These are phyloP conservation scores for Margarornis squamiger DNA, from an alignment of 2,797 vertebrate genomes.

Conservation along the genomic window DNA sequence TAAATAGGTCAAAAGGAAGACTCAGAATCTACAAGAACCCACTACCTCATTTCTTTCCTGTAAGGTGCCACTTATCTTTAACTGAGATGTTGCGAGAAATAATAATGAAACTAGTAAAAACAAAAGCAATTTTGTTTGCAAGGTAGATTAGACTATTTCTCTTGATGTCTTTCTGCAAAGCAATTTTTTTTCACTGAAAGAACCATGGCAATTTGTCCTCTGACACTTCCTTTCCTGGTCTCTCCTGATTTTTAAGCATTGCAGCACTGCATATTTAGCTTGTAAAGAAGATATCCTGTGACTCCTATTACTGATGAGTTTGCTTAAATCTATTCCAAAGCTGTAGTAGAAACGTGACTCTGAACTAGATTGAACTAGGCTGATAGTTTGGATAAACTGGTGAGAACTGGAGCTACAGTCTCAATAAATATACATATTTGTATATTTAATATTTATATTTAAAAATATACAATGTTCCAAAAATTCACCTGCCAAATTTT, in stretches of 20 bases:
- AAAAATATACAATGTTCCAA: neutral
- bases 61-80: neutral
- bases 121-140: neutral
- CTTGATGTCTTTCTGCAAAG: neutral
- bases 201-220: neutral
- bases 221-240: neutral
- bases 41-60: neutral
- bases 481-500: neutral
- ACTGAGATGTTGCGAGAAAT: neutral
- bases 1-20: neutral
- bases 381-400: neutral
- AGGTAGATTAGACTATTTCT: neutral
- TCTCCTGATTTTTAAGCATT: neutral
- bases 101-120: neutral
- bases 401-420: neutral
- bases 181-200: neutral
- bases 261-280: neutral
- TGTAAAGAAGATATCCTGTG: neutral
- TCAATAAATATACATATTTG: too few relatives aligned
- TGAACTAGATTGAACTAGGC: neutral
- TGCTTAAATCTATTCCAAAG: neutral
- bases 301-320: neutral
- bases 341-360: neutral
- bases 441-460: neutral
- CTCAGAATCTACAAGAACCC: neutral